phyloP scores from a whole-genome alignment of 2,888 invertebrate genomes.

The Monoplex corrugatus region DNA sequence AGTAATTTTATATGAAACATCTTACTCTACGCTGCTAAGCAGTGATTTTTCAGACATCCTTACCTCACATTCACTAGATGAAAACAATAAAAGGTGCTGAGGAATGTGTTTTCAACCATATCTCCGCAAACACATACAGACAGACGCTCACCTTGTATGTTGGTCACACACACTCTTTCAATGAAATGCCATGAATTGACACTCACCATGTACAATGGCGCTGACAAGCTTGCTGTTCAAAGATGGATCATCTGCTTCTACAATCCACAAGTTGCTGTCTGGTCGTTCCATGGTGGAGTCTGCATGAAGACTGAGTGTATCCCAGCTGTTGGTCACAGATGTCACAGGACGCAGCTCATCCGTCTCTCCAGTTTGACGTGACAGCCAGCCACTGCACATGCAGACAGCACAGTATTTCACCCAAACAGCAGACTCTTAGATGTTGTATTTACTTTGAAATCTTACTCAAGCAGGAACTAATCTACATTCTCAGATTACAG shows the following conservation, averaged over 20 bases:
- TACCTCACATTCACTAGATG: too few species aligned
- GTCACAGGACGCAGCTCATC: conserved; percentile 74
- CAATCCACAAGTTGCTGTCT: conserved; percentile 76
- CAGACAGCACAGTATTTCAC: background rate
- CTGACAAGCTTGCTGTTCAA: conserved; percentile 75
- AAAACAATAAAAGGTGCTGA: too few species aligned
- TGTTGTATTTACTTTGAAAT: too few species aligned
- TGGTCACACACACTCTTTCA: background rate
- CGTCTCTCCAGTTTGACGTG: conserved; percentile 67
- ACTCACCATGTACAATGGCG: conserved; percentile 78
- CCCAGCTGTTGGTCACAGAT: conserved; percentile 73
- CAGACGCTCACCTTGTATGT: background rate
- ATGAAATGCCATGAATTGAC: too few species aligned
- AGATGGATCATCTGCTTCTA: conserved; percentile 76
- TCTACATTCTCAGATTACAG: too few species aligned
- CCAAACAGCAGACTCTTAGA: too few species aligned
- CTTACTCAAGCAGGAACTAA: too few species aligned
- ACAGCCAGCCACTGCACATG: conserved; percentile 62
- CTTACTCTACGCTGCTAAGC: too few species aligned
- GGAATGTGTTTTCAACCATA: too few species aligned
- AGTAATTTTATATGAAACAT: too few species aligned
- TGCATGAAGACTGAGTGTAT: conserved; percentile 66
- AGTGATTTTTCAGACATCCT: too few species aligned
- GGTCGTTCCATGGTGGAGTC: conserved; percentile 71
- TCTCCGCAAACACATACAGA: too few species aligned